Conservation (phyloP, 2,888 invertebrate genomes). For the Melipona bicolor region DNA sequence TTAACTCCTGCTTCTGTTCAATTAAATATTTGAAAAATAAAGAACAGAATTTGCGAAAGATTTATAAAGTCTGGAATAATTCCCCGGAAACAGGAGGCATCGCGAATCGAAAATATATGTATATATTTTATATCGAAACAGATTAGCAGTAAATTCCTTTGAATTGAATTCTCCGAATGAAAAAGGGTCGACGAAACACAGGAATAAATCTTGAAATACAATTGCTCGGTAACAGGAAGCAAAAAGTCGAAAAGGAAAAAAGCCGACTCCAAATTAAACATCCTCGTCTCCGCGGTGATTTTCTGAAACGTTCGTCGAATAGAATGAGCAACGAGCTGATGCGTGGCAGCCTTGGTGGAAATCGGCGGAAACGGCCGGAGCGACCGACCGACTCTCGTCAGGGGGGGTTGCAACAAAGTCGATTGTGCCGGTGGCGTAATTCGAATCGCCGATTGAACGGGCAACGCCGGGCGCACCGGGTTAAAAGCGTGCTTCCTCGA, state of each 20-base stretch:
- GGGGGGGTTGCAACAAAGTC: conserved; percentile 42
- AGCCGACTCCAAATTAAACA: background rate
- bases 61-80: background rate
- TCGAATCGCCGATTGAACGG: conserved; percentile 45
- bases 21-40: too few species aligned
- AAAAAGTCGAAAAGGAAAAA: background rate
- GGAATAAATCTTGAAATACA: background rate
- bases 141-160: background rate
- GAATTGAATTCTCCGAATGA: background rate
- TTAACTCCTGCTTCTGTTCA: too few species aligned
- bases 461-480: conserved; percentile 22
- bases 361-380: conserved; percentile 3
- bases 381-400: conserved; percentile 30
- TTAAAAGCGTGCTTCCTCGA: conserved; percentile 43
- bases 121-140: too few species aligned
- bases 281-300: background rate
- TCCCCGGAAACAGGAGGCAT: background rate
- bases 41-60: background rate
- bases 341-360: conserved; percentile 2
- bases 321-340: background rate
- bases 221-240: background rate
- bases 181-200: background rate
- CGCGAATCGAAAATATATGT: background rate
- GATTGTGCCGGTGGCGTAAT: conserved; percentile 45
- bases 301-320: background rate